Evolutionary conservation across 2,113 vertebrate species (phyloP), one percentile per base, ranked within the genome.

Genomic region (Ornithorhynchus anatinus): DNA sequence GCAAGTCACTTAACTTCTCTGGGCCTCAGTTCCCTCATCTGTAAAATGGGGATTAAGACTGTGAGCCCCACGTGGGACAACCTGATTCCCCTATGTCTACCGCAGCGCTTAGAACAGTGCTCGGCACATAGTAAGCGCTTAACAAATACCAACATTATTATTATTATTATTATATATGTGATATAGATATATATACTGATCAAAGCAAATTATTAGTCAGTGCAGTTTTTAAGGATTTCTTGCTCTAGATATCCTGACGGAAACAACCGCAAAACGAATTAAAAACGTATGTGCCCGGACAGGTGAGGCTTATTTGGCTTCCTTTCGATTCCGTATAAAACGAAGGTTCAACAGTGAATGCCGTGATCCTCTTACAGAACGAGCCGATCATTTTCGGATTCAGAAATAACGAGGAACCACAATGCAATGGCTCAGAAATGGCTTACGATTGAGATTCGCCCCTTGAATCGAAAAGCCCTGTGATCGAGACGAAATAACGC

Each of bases 241-340:
- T 69, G 20, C 56, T 27, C 43, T 32, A 8, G 27, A 10, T 36
- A 60, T 6, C 14, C 13, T 31, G 25, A 54, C 57, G 60, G 68
- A 81, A 71, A 35, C 23, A 69, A 17, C 69, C 19, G 59, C 19
- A 40, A 20, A 81, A 79, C 36, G 67, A 73, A 67, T 56, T 59
- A 71, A 79, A 71, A 59, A 54, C 48, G 52, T 35, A 62, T 42
- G 48, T 33, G 17, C 14, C 19, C 29, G 58, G 36, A 65, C 53
- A 43, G 10, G 47, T 77, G 62, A 65, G 8, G 22, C 37, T 47
- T 50, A 17, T 50, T 50, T 29, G 47, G 25, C 10, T 52, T 44
- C 61, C 69, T 82, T 69, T 32, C 65, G 66, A 47, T 52, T 73
- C 19, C 31, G 47, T 17, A 50, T 50, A 27, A 29, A 50, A 50